Evolutionary conservation across 2,797 vertebrate genomes (phyloP).

Genomic region (Pogoniulus pusillus): DNA sequence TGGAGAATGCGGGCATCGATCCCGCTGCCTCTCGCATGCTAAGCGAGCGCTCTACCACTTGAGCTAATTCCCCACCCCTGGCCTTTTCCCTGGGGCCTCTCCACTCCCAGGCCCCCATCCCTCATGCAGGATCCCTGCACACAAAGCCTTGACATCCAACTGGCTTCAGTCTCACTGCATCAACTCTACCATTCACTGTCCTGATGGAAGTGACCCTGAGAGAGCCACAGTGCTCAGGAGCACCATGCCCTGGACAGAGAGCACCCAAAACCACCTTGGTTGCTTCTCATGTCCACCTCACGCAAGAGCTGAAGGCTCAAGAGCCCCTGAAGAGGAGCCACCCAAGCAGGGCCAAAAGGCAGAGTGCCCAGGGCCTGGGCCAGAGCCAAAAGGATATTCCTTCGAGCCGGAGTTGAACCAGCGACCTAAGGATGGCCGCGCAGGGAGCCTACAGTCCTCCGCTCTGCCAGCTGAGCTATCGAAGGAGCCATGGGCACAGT

Average conservation of each 20-base stretch:
- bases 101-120: no score
- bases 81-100: no score
- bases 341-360: no score
- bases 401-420: conserved; percentile 46
- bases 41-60: conserved; percentile 69
- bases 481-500: conserved; percentile 73
- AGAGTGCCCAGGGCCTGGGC: not conserved
- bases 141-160: accelerated
- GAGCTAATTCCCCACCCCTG: conserved; percentile 39
- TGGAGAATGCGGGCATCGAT: conserved; percentile 75
- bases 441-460: conserved; percentile 85
- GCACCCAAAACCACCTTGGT: accelerated
- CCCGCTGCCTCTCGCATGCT: conserved; percentile 71
- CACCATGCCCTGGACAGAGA: accelerated
- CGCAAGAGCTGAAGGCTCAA: not conserved
- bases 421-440: conserved; percentile 42
- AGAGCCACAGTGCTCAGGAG: accelerated
- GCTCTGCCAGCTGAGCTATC: conserved; percentile 94
- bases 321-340: not conserved
- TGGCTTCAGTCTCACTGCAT: no score
- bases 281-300: accelerated
- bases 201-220: accelerated
- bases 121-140: accelerated
- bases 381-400: not conserved
- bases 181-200: accelerated